Percentiles rank a stretch among this genome's conserved stretches.
These are phyloP conservation scores for Lasioglossum calceatum DNA, from an alignment of 2,888 invertebrate species.

Conservation along the genomic window DNA sequence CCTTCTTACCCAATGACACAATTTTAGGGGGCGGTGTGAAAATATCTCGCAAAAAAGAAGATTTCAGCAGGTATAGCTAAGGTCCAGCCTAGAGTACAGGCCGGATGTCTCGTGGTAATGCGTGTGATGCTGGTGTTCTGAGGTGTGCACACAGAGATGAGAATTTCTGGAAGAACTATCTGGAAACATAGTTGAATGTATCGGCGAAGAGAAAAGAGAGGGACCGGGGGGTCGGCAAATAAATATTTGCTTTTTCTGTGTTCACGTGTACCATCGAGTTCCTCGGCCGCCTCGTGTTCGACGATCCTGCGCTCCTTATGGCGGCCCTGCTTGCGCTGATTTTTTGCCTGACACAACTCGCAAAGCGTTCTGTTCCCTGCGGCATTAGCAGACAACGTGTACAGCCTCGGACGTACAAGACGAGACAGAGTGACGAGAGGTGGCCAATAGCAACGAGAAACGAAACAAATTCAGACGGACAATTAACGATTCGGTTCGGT, in stretches of 20 bases:
- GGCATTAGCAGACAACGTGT: constrained; percentile 79
- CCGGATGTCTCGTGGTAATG: constrained; percentile 4
- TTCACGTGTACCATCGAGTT: constrained; percentile 84
- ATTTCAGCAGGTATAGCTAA: too few species aligned
- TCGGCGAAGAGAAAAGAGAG: constrained; percentile 38
- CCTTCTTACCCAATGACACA: too few species aligned
- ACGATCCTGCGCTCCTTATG: constrained; percentile 86
- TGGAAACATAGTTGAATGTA: constrained; percentile 57
- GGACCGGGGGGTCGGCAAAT: constrained; percentile 42
- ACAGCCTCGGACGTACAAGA: constrained; percentile 58
- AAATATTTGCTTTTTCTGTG: constrained; percentile 48
- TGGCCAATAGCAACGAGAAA: constrained; percentile 48
- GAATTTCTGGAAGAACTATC: constrained; percentile 49
- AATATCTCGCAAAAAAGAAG: too few species aligned
- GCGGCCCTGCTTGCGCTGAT: constrained; percentile 88
- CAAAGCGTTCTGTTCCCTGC: constrained; percentile 96
- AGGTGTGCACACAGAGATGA: constrained; percentile 39
- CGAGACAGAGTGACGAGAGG: constrained; percentile 20
- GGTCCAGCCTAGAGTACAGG: background rate
- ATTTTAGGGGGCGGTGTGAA: too few species aligned
- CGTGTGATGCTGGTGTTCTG: constrained; percentile 36
- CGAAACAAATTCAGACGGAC: constrained; percentile 32
- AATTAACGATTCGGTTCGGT: constrained; percentile 23
- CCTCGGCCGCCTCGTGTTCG: constrained; percentile 82
- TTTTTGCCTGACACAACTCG: constrained; percentile 93